Conservation (phyloP, 2,888 invertebrate species). For the Himalopsyche kuldschensis region DNA sequence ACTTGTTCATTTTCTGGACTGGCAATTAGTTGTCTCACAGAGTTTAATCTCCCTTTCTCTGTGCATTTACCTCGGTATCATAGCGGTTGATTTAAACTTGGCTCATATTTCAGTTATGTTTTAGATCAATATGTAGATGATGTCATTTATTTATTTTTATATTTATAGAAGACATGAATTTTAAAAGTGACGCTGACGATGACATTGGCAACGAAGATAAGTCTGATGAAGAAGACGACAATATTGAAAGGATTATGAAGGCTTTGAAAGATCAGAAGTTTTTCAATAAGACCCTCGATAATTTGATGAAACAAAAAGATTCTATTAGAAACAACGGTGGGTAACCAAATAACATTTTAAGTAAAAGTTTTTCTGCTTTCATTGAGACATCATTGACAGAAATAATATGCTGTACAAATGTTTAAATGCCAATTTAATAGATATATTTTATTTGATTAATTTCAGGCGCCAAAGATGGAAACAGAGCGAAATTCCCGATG, state of each 20-base stretch:
- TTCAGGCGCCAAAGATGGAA: background rate
- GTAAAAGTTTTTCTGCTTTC: too few relatives aligned
- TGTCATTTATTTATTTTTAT: background rate
- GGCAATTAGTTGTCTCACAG: too few relatives aligned
- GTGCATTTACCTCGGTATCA: too few relatives aligned
- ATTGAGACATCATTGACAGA: background rate
- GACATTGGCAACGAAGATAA: conserved; percentile 10
- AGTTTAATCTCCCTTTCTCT: too few relatives aligned
- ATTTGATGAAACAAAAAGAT: conserved; percentile 26
- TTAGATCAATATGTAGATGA: too few relatives aligned
- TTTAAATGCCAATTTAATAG: background rate
- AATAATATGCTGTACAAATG: background rate
- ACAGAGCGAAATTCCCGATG: background rate
- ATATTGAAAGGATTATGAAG: conserved; percentile 26
- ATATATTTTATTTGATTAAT: background rate
- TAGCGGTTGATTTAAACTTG: too few relatives aligned
- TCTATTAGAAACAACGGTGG: conserved; percentile 9
- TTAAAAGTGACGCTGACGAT: background rate
- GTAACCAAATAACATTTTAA: background rate
- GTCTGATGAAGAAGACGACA: conserved; percentile 12
- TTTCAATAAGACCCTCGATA: conserved; percentile 20
- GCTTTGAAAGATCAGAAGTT: conserved; percentile 21
- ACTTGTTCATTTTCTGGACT: too few relatives aligned
- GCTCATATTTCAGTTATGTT: too few relatives aligned
- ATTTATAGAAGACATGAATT: background rate